These are phyloP conservation scores for Ctenicera cuprea DNA, from an alignment of 2,888 invertebrate species.

Conservation along the genomic window DNA sequence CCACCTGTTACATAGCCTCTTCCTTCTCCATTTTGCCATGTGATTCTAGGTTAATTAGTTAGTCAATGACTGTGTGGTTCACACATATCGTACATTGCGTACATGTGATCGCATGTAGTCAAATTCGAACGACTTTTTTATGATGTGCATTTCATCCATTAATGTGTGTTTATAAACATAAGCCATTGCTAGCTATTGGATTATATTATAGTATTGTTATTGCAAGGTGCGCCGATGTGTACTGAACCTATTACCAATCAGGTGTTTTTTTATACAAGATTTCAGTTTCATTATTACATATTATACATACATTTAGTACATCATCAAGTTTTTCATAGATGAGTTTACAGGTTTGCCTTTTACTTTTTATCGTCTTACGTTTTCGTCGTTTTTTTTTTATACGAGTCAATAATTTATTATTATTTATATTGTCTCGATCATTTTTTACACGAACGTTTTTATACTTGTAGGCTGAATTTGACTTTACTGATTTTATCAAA, in stretches of 20 bases:
- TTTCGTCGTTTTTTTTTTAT: constrained; percentile 15
- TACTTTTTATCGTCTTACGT: not conserved
- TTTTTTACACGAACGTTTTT: not conserved
- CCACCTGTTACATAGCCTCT: constrained; percentile 71
- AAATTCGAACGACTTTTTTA: constrained; percentile 58
- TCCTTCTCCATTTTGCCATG: constrained; percentile 62
- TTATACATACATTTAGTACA: constrained; percentile 2
- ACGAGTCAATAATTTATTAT: constrained; percentile 32
- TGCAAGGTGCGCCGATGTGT: constrained; percentile 20
- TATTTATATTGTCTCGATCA: constrained; percentile 26
- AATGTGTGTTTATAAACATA: constrained; percentile 46
- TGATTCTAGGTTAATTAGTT: constrained; percentile 62
- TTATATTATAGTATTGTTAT: constrained; percentile 34
- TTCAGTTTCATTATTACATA: constrained; percentile 21
- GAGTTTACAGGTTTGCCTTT: not conserved
- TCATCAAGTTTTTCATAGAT: constrained; percentile 1
- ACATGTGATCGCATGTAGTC: constrained; percentile 56
- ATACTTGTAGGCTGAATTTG: constrained; percentile 19
- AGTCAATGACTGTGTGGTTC: constrained; percentile 58
- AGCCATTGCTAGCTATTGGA: constrained; percentile 45
- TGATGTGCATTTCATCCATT: constrained; percentile 50
- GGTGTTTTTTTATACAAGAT: constrained; percentile 30
- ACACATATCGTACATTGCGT: constrained; percentile 61
- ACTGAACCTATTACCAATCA: constrained; percentile 13
- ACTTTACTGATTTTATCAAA: constrained; percentile 19